Base-by-base conservation (phyloP, 2,113 vertebrate genomes). In the Andinoacara biseriatus region DNA sequence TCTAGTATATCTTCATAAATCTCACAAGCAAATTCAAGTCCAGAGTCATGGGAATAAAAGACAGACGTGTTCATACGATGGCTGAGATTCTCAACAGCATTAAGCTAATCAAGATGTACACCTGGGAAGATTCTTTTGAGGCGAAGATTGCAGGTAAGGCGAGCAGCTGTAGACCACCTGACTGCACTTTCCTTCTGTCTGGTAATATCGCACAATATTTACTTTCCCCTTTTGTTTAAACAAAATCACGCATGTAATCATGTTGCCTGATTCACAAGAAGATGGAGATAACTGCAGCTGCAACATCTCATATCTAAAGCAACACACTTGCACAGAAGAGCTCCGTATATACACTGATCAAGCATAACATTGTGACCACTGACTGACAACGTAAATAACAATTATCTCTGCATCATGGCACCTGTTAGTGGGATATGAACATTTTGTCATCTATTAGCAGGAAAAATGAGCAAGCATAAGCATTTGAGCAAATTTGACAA, bases 31-130 rank as follows among this genome's bases (percentile, higher is more conserved):
- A 61, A 38, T 95, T 95, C 88, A 92, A 94, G 77, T 83, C 85
- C 87, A 93, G 83, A 35, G 89, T 93, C 40, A 86, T 96, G 62
- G 24, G 60, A 11, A 76, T 95, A 80, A 96, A 95, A 4, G 95
- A 96, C 87, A 94, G 76, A 24, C 91, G 95, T 3, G 94, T 97
- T 59, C 95, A 95, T 84, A 95, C 94, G 35, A 97, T 96, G 94
- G 97, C 95, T 49, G 95, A 97, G 88, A 92, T 97, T 89, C 95
- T 97, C 81, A 96, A 85, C 74, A 95, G 95, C 91, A 95, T 96
- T 85, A 97, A 96, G 90, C 94, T 97, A 43, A 97, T 97, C 89
- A 97, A 95, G 91, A 97, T 96, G 95, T 96, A 96, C 0, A 95
- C 95, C 56, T 96, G 96, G 95, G 96, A 97, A 90, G 95, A 90